Conservation (phyloP, 2,888 invertebrate genomes). For the Caenorhabditis sp. region DNA sequence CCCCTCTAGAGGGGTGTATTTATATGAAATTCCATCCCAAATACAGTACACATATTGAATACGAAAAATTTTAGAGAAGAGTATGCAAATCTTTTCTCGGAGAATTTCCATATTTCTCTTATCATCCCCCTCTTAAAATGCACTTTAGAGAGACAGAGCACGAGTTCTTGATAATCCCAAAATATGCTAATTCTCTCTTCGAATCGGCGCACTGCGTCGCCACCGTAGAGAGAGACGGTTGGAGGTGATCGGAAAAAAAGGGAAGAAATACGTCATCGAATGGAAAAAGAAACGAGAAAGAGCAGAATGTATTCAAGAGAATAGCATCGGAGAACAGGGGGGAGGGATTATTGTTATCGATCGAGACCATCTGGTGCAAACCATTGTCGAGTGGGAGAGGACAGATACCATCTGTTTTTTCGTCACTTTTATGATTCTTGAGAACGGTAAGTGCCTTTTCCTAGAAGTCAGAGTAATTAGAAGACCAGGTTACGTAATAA, state of each 20-base stretch:
- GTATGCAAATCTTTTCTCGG: constrained; percentile 19
- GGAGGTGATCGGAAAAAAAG: neutral
- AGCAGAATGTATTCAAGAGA: constrained; percentile 40
- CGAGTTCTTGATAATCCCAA: constrained; percentile 58
- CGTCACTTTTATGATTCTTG: neutral
- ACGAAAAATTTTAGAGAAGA: neutral
- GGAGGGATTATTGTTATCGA: constrained; percentile 8
- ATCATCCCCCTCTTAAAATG: constrained; percentile 20
- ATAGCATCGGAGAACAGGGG: constrained; percentile 35
- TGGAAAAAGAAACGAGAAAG: constrained; percentile 39
- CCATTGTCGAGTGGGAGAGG: too few relatives aligned
- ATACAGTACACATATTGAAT: constrained; percentile 45
- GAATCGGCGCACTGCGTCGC: constrained; percentile 41
- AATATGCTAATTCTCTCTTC: constrained; percentile 17
- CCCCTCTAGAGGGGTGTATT: neutral
- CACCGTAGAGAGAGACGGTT: constrained; percentile 10
- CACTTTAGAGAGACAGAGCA: constrained; percentile 49
- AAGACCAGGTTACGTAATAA: too few relatives aligned
- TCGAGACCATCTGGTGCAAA: constrained; percentile 27
- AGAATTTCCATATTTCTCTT: constrained; percentile 42
- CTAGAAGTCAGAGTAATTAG: too few relatives aligned
- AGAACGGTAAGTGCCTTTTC: neutral
- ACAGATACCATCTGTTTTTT: constrained; percentile 14
- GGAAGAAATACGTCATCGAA: constrained; percentile 5
- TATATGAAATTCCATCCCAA: constrained; percentile 10